Conservation (phyloP, 2,797 vertebrate genomes). For the Thaleichthys pacificus region DNA sequence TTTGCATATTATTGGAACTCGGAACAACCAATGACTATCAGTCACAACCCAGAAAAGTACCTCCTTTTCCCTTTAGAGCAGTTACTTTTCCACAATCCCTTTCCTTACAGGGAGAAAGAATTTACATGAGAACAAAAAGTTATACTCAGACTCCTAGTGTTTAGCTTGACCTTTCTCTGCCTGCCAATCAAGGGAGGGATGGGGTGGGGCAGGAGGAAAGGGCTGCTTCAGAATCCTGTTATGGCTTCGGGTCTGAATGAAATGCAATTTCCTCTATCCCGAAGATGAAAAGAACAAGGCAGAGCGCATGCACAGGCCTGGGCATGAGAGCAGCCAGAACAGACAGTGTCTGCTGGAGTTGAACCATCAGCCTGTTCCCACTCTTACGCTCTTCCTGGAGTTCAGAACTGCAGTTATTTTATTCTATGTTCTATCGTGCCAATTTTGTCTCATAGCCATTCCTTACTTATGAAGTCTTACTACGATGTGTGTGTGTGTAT, state of each 20-base stretch:
- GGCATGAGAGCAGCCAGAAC: background rate
- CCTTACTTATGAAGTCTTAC: no score
- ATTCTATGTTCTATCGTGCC: background rate
- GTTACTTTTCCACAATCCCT: conserved; percentile 35
- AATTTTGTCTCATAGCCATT: no score
- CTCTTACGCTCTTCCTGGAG: background rate
- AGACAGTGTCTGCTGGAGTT: conserved; percentile 14
- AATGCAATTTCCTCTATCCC: conserved; percentile 39
- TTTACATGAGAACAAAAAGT: no score
- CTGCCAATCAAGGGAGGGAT: no score
- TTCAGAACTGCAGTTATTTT: background rate
- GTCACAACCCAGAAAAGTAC: background rate
- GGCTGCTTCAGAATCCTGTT: conserved; percentile 16
- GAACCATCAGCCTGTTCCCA: background rate
- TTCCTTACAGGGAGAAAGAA: conserved; percentile 21
- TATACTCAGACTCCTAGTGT: conserved; percentile 9
- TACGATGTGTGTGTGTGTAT: no score
- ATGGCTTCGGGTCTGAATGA: conserved; percentile 49
- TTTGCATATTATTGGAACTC: background rate
- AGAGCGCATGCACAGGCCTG: conserved; percentile 17
- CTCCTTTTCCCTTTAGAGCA: background rate
- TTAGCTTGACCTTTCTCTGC: conserved; percentile 24
- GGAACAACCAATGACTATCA: background rate
- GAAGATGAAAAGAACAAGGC: conserved; percentile 11
- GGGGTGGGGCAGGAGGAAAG: conserved; percentile 14